These are phyloP conservation scores for Sebastes minor DNA, from an alignment of 2,797 vertebrate genomes.

Conservation along the genomic window DNA sequence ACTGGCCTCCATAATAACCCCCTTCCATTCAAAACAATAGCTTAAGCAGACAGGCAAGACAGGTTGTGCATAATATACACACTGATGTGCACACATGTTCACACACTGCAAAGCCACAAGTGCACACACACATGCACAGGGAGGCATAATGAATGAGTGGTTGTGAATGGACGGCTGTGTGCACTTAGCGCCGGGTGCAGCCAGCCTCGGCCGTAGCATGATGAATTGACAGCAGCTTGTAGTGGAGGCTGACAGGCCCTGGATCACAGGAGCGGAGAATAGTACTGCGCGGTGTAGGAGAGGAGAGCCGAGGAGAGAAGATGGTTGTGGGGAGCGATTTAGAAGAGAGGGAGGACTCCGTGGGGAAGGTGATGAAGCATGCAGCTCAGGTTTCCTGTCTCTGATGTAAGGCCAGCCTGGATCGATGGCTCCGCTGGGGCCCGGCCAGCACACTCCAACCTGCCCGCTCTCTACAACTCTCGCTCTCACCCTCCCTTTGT, in stretches of 20 bases:
- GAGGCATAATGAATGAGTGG: slow-evolving; percentile 73
- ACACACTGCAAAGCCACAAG: slow-evolving; percentile 54
- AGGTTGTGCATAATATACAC: slow-evolving; percentile 63
- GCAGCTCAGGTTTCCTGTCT: slow-evolving; percentile 83
- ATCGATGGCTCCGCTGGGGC: slow-evolving; percentile 83
- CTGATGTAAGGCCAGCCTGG: slow-evolving; percentile 82
- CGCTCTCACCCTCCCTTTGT: slow-evolving; percentile 58
- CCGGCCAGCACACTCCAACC: slow-evolving; percentile 73
- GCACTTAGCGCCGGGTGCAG: slow-evolving; percentile 71
- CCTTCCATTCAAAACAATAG: slow-evolving; percentile 71
- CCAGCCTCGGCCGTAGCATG: slow-evolving; percentile 53
- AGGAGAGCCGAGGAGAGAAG: slow-evolving; percentile 28
- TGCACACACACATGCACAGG: slow-evolving; percentile 21
- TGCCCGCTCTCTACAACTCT: slow-evolving; percentile 64
- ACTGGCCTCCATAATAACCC: slow-evolving; percentile 58
- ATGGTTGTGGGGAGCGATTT: slow-evolving; percentile 47
- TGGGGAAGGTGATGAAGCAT: slow-evolving; percentile 81
- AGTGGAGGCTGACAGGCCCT: slow-evolving; percentile 47
- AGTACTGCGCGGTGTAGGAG: neutral
- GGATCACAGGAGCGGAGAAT: slow-evolving; percentile 27
- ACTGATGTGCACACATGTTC: slow-evolving; percentile 57
- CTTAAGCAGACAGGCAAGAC: slow-evolving; percentile 65
- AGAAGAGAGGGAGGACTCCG: slow-evolving; percentile 70
- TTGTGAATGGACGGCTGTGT: slow-evolving; percentile 78
- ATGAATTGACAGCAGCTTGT: slow-evolving; percentile 75